Evolutionary conservation across 2,113 vertebrate species (phyloP), one percentile per base, ranked within the genome.

Genomic region (Hippocampus barbouri): DNA sequence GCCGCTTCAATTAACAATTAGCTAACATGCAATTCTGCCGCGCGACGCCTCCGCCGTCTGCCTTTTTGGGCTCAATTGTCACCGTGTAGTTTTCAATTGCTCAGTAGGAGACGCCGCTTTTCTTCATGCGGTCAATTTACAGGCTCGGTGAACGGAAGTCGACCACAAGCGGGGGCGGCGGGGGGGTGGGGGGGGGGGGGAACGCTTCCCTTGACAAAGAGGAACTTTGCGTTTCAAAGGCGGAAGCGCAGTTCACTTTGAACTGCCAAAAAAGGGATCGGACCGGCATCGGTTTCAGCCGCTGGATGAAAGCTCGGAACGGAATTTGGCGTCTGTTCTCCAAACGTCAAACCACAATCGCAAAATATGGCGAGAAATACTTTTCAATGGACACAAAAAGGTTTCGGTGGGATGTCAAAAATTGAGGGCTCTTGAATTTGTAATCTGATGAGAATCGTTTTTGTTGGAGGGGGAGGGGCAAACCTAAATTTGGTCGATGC

Each of bases 1-100:
- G 94, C 82, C 94, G 95, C 94, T 96, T 95, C 97, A 99, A 99
- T 98, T 97, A 98, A 98, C 97, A 98, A 98, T 99, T 98, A 99
- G 95, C 95, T 98, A 98, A 99, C 96, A 94, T 97, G 96, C 96
- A 98, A 98, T 97, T 98, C 95, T 93, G 92, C 89, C 92, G 94
- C 51, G 30, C 47, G 49, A 91, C 94, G 91, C 83, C 94, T 92
- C 93, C 86, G 92, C 93, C 93, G 94, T 95, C 94, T 93, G 34
- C 34, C 94, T 93, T 85, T 94, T 94, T 68, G 69, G 94, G 78
- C 51, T 71, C 86, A 94, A 92, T 95, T 95, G 96, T 96, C 94
- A 94, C 94, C 93, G 93, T 93, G 92, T 94, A 94, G 93, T 79
- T 92, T 25, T 94, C 92, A 93, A 95, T 92, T 91, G 94, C 87